These are phyloP conservation scores for Sminthurides aquaticus DNA, from an alignment of 2,888 invertebrate genomes.

Conservation along the genomic window DNA sequence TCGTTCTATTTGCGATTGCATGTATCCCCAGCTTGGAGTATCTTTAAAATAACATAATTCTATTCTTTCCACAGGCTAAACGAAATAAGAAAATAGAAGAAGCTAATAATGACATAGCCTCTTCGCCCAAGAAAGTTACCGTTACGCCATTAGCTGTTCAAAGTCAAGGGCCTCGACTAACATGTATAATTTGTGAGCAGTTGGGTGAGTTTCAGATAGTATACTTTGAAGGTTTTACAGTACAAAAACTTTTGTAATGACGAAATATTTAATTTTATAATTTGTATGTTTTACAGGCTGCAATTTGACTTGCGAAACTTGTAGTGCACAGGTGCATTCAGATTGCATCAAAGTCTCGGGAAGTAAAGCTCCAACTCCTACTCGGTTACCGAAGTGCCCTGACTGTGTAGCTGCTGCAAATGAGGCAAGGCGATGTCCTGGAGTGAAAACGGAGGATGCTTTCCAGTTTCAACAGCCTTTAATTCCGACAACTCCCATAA, in stretches of 20 bases:
- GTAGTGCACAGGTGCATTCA: constrained; percentile 31
- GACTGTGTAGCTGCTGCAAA: constrained; percentile 32
- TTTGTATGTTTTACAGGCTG: constrained; percentile 19
- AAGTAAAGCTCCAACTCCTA: constrained; percentile 32
- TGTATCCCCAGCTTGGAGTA: background rate
- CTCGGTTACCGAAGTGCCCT: constrained; percentile 28
- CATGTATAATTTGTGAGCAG: constrained; percentile 25
- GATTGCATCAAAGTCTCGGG: constrained; percentile 36
- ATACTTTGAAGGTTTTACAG: background rate
- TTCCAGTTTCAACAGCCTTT: constrained; percentile 12
- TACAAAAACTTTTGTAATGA: constrained; percentile 12
- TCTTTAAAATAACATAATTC: background rate
- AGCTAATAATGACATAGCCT: background rate
- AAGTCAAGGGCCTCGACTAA: constrained; percentile 8
- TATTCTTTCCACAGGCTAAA: constrained; percentile 5
- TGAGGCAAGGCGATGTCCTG: constrained; percentile 21
- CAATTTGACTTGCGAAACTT: constrained; percentile 29
- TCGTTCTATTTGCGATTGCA: too few species aligned
- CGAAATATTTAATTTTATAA: constrained; percentile 17
- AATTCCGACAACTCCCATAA: constrained; percentile 13
- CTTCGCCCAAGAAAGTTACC: constrained; percentile 17
- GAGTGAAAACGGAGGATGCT: background rate
- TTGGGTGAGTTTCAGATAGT: constrained; percentile 15
- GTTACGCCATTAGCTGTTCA: background rate
- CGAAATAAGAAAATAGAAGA: constrained; percentile 17